Evolutionary conservation across 2,113 vertebrate genomes (phyloP), one percentile per base, ranked within the genome.

Genomic region (Pelvicachromis taeniatus): DNA sequence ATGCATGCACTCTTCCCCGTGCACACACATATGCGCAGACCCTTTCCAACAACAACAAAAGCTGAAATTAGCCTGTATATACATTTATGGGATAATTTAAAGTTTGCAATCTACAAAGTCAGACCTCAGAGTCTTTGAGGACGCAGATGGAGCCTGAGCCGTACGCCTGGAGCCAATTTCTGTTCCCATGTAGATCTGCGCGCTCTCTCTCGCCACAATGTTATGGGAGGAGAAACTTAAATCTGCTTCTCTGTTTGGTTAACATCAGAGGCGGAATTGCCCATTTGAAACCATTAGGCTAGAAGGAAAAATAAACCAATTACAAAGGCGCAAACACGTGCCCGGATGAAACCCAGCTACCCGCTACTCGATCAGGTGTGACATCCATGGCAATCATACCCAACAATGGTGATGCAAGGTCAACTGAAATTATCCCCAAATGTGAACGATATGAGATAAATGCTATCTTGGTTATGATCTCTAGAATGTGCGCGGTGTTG

Each of bases 81-180:
- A 91, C 91, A 91, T 92, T 92, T 94, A 93, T 73, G 53, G 91
- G 87, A 92, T 94, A 82, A 95, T 94, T 94, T 91, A 89, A 93
- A 92, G 91, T 93, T 87, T 91, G 88, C n/a, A 9, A 88, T 94
- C 92, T 93, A 92, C 94, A 94, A 93, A 95, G 92, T 88, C 92
- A 84, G 84, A 93, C 91, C 93, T 94, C 94, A 91, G 84, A 91
- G 81, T 83, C 92, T 95, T 95, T 95, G 92, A 94, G 90, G 92
- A 84, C 52, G 61, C 94, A 95, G 93, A 93, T 95, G 94, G 75
- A 91, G 70, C 45, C 26, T 23, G 84, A 88, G 86, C 75, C 38
- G 59, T 56, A 26, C 4, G 85, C 89, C 93, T 95, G 92, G 94
- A 89, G 89, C 81, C 91, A 90, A 94, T 95, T 95, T 94, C 59